phyloP scores from a whole-genome alignment of 2,888 invertebrate genomes.

The Mechanitis messenoides region DNA sequence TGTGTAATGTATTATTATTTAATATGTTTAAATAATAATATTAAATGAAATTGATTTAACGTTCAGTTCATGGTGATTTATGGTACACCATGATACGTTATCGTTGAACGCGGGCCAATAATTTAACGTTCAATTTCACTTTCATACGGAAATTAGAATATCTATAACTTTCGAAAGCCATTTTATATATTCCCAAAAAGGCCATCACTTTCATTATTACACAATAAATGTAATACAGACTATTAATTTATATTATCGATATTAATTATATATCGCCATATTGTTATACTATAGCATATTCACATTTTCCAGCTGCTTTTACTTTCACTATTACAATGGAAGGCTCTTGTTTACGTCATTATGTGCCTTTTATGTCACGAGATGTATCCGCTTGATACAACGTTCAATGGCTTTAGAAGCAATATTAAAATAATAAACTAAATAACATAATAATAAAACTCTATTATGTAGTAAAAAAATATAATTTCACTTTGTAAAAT shows the following conservation, averaged over 20 bases:
- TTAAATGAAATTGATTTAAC: no score
- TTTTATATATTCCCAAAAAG: constrained; percentile 20
- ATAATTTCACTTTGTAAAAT: background rate
- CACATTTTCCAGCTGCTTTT: constrained; percentile 31
- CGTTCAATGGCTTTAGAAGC: constrained; percentile 48
- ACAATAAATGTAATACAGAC: background rate
- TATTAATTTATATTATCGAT: background rate
- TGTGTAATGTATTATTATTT: no score
- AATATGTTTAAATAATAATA: no score
- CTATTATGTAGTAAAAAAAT: background rate
- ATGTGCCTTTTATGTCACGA: constrained; percentile 50
- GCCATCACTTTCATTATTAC: constrained; percentile 21
- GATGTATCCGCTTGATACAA: constrained; percentile 61
- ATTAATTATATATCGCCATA: constrained; percentile 8
- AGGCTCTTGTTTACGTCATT: constrained; percentile 47
- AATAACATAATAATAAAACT: constrained; percentile 6
- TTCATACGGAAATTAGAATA: constrained; percentile 27
- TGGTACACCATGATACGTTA: constrained; percentile 14
- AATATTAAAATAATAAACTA: constrained; percentile 8
- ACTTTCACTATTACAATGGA: constrained; percentile 50
- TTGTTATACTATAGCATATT: constrained; percentile 14
- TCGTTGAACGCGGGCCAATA: constrained; percentile 19
- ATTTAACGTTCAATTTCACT: constrained; percentile 27
- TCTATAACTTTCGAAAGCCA: constrained; percentile 33
- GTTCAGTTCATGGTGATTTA: constrained; percentile 9